Base-by-base conservation (phyloP, 2,888 invertebrate genomes). In the Apamea sordens region DNA sequence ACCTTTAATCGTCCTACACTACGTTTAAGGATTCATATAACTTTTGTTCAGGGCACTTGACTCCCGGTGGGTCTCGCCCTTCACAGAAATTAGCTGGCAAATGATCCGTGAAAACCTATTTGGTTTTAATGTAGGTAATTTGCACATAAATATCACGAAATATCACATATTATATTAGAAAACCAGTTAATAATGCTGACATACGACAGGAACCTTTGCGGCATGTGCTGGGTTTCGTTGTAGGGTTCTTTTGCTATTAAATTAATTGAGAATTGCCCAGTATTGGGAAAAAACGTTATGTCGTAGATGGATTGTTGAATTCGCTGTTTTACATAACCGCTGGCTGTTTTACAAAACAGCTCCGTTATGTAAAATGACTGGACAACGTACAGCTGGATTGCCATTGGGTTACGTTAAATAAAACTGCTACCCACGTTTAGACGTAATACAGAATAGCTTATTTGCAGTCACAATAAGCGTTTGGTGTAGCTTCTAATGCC, bases 71-170 rank as follows among this genome's bases (percentile, higher is more conserved):
- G 70, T 68, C n/a, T 63, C 76, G 63, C 83, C 86, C 70, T 77
- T 86, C 44, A 47, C 63, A 15, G 50, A 73, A 83, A 86, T 86
- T 86, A 86, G 44, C 73, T 15, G 8, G 76, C n/a, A 82, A 84
- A 84, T 83, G 86, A 86, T 86, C 82, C 83, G 53, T 83, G 65
- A 71, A 73, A 77, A 82, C 86, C 83, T 82, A 73, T 71, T 70
- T n/a, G 15, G 61, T 83, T 83, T 85, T 69, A 85, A 73, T 65
- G 59, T 85, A n/a, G 70, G 56, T 73, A 73, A 73, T 81, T 70
- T 85, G 73, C 32, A 41, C n/a, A 47, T 79, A 81, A 85, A 81
- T 70, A 84, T 63, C 71, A 68, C 11, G 13, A 28, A 41, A 53
- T 7, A 61, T 61, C 28, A 15, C 15, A n/a, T 56, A 24, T n/a